phyloP scores from a whole-genome alignment of 2,888 invertebrate genomes.

The Panorpa germanica region DNA sequence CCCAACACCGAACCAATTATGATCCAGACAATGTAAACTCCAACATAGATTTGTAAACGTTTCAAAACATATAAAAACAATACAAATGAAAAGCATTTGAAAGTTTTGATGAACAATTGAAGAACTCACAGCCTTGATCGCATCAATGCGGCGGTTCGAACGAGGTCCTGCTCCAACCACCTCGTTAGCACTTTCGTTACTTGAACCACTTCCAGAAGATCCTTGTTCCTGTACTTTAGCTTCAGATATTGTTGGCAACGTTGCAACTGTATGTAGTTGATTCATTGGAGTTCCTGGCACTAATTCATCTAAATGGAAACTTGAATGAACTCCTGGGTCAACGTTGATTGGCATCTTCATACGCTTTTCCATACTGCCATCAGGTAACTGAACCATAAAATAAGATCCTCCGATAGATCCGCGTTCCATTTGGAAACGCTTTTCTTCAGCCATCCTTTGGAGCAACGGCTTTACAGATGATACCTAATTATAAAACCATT shows the following conservation, averaged over 20 bases:
- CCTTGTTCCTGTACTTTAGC: conserved; percentile 42
- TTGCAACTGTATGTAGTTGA: conserved; percentile 66
- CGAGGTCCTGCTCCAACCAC: no score
- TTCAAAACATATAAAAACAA: no score
- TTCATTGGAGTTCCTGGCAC: conserved; percentile 55
- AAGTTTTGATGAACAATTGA: no score
- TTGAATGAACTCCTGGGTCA: conserved; percentile 87
- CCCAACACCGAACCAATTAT: no score
- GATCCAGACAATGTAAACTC: no score
- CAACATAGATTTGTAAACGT: no score
- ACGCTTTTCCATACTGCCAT: conserved; percentile 78
- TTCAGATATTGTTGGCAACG: conserved; percentile 79
- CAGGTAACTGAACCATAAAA: conserved; percentile 72
- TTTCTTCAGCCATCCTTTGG: conserved; percentile 86
- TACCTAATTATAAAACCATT: conserved; percentile 23
- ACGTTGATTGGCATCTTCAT: conserved; percentile 81
- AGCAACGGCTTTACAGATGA: conserved; percentile 64
- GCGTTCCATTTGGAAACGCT: conserved; percentile 74
- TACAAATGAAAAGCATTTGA: no score
- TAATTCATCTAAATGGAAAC: conserved; percentile 69
- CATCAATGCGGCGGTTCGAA: no score
- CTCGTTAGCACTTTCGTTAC: conserved; percentile 25
- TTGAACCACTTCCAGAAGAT: conserved; percentile 23
- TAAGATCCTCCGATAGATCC: conserved; percentile 78
- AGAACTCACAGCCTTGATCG: no score